phyloP scores from a whole-genome alignment of 2,888 invertebrate genomes.

The Drosophila koepferae region DNA sequence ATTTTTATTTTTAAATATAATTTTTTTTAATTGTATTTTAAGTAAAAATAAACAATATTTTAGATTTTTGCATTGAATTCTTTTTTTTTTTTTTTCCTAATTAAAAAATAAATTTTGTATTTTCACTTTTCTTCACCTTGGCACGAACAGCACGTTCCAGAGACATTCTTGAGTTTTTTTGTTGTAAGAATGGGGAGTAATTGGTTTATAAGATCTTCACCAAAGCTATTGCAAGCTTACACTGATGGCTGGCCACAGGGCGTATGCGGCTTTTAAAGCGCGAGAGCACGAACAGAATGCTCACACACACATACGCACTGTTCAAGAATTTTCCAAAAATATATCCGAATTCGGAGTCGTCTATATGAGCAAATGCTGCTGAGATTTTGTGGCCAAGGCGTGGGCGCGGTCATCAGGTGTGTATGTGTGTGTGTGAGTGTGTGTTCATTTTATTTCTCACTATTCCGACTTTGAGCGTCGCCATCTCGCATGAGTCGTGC shows the following conservation, averaged over 20 bases:
- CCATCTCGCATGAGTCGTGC: slow-evolving; percentile 67
- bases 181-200: slow-evolving; percentile 41
- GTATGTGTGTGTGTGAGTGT: slow-evolving; percentile 10
- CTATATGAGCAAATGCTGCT: slow-evolving; percentile 34
- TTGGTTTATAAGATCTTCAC: slow-evolving; percentile 75
- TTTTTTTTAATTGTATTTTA: neutral
- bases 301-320: slow-evolving; percentile 24
- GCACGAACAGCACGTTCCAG: slow-evolving; percentile 96
- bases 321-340: slow-evolving; percentile 83
- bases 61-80: neutral
- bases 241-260: slow-evolving; percentile 82
- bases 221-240: slow-evolving; percentile 79
- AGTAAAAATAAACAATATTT: neutral
- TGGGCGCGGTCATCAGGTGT: slow-evolving; percentile 65
- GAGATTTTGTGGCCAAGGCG: slow-evolving; percentile 51
- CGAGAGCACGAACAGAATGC: slow-evolving; percentile 50
- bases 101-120: neutral
- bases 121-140: slow-evolving; percentile 88
- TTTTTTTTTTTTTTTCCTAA: slow-evolving; percentile 11
- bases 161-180: slow-evolving; percentile 89
- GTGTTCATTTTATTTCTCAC: slow-evolving; percentile 42
- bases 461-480: slow-evolving; percentile 52
- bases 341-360: slow-evolving; percentile 82
- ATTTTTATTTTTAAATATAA: neutral
- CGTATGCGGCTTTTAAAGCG: slow-evolving; percentile 83